Base-by-base conservation (phyloP, 2,113 vertebrate species). In the Rostratula benghalensis region DNA sequence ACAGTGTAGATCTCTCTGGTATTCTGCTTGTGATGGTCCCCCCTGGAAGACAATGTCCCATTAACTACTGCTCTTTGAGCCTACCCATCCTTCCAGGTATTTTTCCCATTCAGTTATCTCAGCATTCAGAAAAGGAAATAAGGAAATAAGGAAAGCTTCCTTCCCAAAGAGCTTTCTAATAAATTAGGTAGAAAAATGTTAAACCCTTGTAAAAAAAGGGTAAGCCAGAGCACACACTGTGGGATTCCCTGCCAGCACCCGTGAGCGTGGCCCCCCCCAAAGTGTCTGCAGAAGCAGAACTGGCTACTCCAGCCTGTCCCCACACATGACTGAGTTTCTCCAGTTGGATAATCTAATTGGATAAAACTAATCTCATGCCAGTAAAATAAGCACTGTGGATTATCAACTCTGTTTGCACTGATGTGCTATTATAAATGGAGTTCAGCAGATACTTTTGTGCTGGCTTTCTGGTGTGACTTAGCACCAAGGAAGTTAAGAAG, bases 241-340 rank as follows among this genome's bases (percentile, higher is more conserved):
- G 39, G 0, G 27, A 50, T 60, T 73, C 23, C 14, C 33, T 64
- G 79, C 35, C 33, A 39, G 30, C 23, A 24, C 53, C n/a, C 5
- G 2, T 22, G 33, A 89, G 43, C 1, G 0, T 39, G 54, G n/a
- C 5, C 46, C 81, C 46, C 1, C 1, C 18, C 39, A 11, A 39
- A 12, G 64, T 35, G 48, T 35, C 33, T 27, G 28, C 6, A 51
- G 41, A 53, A 51, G 33, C 68, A 91, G 51, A 81, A 12, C 23
- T 41, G 17, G 41, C 28, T 30, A 18, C 69, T 83, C n/a, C 69
- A 54, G 56, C n/a, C 69, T 39, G 65, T 82, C 84, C 60, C 0
- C 6, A 51, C 64, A 84, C 41, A 67, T 41, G 64, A 67, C 73
- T 31, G 60, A 59, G 37, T 50, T 82, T 91, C 61, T 39, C 33